Conservation (phyloP, 2,113 vertebrate genomes). For the Alethe castanea region DNA sequence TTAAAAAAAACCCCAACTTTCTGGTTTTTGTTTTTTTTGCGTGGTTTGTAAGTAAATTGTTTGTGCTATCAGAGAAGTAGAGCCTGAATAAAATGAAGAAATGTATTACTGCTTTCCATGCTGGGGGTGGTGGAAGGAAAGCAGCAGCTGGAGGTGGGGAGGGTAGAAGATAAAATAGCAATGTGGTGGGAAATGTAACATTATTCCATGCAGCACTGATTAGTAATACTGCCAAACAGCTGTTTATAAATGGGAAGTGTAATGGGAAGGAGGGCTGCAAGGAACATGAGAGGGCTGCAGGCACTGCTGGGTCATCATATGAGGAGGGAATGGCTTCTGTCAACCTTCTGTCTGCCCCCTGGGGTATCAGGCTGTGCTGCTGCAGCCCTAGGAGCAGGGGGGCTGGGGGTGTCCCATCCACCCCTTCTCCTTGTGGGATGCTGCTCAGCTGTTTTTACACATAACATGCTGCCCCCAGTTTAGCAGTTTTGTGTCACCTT, state of each 20-base stretch:
- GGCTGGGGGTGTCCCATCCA: not conserved
- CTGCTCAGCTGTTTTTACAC: not conserved
- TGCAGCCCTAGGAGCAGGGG: not conserved
- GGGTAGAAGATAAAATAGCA: constrained; percentile 12
- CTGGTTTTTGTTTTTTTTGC: not conserved
- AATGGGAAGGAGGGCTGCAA: not conserved
- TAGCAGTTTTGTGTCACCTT: not conserved
- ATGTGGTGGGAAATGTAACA: not conserved
- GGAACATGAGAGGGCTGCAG: not conserved
- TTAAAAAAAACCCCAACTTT: not conserved
- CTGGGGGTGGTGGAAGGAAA: constrained; percentile 4
- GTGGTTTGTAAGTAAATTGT: constrained; percentile 30
- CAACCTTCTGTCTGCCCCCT: not conserved
- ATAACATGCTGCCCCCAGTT: accelerated
- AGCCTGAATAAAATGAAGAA: constrained; percentile 6
- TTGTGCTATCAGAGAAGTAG: not conserved
- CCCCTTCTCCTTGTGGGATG: not conserved
- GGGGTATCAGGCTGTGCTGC: not conserved
- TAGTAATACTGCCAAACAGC: constrained; percentile 42
- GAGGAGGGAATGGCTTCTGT: not conserved
- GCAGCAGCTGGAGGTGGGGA: constrained; percentile 26
- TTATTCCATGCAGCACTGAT: not conserved
- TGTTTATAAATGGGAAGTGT: constrained; percentile 9
- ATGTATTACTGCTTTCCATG: not conserved
- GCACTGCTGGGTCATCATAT: not conserved